Conservation (phyloP, 2,113 vertebrate species). For the Neogobius melanostomus region DNA sequence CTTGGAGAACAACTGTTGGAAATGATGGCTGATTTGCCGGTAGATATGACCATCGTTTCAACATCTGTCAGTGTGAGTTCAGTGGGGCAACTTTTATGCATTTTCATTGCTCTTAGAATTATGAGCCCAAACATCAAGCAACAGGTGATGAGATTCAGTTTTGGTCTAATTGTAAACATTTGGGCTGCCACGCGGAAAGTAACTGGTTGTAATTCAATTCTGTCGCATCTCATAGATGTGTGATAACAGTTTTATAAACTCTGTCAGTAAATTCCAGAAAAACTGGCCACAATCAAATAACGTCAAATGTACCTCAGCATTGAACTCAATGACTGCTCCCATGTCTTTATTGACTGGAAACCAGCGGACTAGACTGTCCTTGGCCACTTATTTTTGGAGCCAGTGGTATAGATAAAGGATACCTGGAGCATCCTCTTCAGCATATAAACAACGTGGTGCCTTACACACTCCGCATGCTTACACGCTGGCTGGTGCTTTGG, state of each 20-base stretch:
- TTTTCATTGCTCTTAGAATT: slow-evolving; percentile 44
- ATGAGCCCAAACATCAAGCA: slow-evolving; percentile 48
- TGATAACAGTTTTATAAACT: slow-evolving; percentile 75
- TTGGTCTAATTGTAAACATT: slow-evolving; percentile 70
- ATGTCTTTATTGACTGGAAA: slow-evolving; percentile 72
- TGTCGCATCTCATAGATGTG: slow-evolving; percentile 76
- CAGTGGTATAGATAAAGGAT: slow-evolving; percentile 62
- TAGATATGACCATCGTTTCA: slow-evolving; percentile 22
- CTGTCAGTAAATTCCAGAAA: slow-evolving; percentile 66
- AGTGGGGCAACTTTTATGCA: slow-evolving; percentile 36
- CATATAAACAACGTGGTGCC: slow-evolving; percentile 83
- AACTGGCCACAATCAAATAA: slow-evolving; percentile 75
- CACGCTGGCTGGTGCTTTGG: slow-evolving; percentile 82
- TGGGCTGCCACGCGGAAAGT: slow-evolving; percentile 67
- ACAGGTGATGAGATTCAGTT: slow-evolving; percentile 48
- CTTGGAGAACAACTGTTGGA: slow-evolving; percentile 23
- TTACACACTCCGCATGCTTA: slow-evolving; percentile 83
- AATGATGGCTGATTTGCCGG: slow-evolving; percentile 17
- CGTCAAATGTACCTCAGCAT: slow-evolving; percentile 71
- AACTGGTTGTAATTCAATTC: slow-evolving; percentile 67
- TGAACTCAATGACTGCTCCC: slow-evolving; percentile 62
- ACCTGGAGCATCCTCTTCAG: slow-evolving; percentile 79
- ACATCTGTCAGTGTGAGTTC: slow-evolving; percentile 34
- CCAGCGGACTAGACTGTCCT: slow-evolving; percentile 72
- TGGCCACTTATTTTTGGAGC: slow-evolving; percentile 66